Conservation (phyloP, 1,140 invertebrate genomes). For the Zelostemma sp. region DNA sequence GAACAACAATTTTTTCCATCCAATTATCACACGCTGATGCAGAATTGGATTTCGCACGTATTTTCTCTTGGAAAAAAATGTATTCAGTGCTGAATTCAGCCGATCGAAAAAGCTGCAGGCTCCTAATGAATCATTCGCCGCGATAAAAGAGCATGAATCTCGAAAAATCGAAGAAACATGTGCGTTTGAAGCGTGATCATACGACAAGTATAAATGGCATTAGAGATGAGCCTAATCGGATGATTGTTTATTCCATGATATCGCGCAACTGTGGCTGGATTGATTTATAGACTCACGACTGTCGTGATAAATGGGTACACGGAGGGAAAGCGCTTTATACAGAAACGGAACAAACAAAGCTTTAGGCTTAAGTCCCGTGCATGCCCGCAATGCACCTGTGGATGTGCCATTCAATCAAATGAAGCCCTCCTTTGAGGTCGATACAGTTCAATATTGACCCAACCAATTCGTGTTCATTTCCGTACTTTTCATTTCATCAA, state of each 20-base stretch:
- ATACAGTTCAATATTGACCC: background rate
- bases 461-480: background rate
- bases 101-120: no score
- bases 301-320: slow-evolving; percentile 42
- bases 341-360: slow-evolving; percentile 19
- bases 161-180: no score
- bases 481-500: background rate
- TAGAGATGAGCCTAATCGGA: slow-evolving; percentile 18
- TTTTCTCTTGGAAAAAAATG: no score
- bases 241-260: slow-evolving; percentile 35
- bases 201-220: background rate
- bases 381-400: slow-evolving; percentile 22
- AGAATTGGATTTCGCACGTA: no score
- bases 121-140: no score
- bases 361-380: slow-evolving; percentile 38
- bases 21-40: no score
- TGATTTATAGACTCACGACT: slow-evolving; percentile 40
- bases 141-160: no score
- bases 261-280: slow-evolving; percentile 17
- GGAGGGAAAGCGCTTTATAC: slow-evolving; percentile 26
- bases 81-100: no score
- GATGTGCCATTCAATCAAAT: slow-evolving; percentile 38
- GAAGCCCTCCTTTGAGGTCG: slow-evolving; percentile 16
- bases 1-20: no score
- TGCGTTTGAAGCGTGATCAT: no score